Base-by-base conservation (phyloP, 1,140 invertebrate species). In the Hycleus phaleratus region DNA sequence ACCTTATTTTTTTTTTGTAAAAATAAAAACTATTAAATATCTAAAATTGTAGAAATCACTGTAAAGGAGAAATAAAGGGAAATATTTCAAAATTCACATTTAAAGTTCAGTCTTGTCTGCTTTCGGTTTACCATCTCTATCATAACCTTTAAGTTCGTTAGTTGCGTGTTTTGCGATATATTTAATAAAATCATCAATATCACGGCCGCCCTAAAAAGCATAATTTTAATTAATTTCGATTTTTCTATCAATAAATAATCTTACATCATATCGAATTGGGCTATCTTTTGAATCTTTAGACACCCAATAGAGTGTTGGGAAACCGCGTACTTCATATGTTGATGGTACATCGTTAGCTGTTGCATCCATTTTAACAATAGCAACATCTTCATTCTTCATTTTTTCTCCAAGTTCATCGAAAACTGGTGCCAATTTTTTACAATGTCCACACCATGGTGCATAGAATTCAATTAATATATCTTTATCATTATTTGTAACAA, bases 381-480 rank as follows among this genome's bases (percentile, higher is more conserved):
- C 85, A 10, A 99, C 84, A 59, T 92, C 82, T 75, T 99, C 96
- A 67, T 88, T 77, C 63, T 84, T 84, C 68, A 98, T 85, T 80
- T 95, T 95, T 58, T 89, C 86, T 46, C 91, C 97, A 26, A 99
- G 77, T 76, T 99, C 95, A 58, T 97, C 94, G 75, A 83, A 98
- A 46, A 93, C 82, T 25, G 97, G 97, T 1, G 92, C 84, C 11
- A 99, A 78, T 73, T 92, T 93, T 77, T 97, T 97, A 79, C 97
- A 99, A 71, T 99, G 97, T 62, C 96, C 96, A 75, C 97, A 99
- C 95, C 95, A 98, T 0, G 95, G 95, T 38, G 95, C 95, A 77
- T 98, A 98, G 77, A 98, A 98, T 75, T 98, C 95, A 62, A 99
- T 85, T 4, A 99, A 78, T 3, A 92, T 92, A 77, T 99, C 97